Conservation (phyloP, 2,888 invertebrate genomes). For the Lagria hirta region DNA sequence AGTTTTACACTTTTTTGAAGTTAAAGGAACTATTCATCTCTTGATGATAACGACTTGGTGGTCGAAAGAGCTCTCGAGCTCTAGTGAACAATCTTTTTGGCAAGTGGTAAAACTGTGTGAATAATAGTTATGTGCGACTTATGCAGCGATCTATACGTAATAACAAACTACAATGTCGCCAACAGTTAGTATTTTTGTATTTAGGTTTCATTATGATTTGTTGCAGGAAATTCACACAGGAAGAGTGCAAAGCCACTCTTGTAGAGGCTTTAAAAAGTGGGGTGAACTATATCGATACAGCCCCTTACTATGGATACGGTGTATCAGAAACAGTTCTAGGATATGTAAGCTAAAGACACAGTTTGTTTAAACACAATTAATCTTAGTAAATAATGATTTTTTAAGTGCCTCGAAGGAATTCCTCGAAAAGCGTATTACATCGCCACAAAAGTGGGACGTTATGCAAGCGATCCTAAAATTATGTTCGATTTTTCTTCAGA, state of each 20-base stretch:
- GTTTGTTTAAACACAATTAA: slow-evolving; percentile 48
- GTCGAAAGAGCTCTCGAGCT: too few species aligned
- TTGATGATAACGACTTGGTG: too few species aligned
- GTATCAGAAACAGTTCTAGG: slow-evolving; percentile 81
- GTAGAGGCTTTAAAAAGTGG: slow-evolving; percentile 73
- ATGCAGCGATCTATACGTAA: too few species aligned
- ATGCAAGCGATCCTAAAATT: slow-evolving; percentile 65
- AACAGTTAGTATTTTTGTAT: too few species aligned
- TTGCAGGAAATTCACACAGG: slow-evolving; percentile 64
- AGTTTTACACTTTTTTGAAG: too few species aligned
- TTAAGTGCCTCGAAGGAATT: slow-evolving; percentile 71
- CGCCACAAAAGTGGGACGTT: slow-evolving; percentile 91
- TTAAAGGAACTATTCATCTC: too few species aligned
- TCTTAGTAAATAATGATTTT: slow-evolving; percentile 18
- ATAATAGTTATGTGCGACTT: too few species aligned
- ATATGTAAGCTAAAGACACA: too few species aligned
- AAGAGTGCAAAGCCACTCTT: slow-evolving; percentile 69
- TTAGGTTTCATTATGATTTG: slow-evolving; percentile 2
- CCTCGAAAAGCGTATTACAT: slow-evolving; percentile 84
- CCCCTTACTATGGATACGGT: slow-evolving; percentile 91
- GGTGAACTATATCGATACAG: slow-evolving; percentile 90
- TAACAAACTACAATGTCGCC: too few species aligned
- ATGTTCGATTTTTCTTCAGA: slow-evolving; percentile 88
- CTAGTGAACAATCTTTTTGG: too few species aligned
- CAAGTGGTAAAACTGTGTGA: too few species aligned